These are phyloP conservation scores for Pelobates cultripes DNA, from an alignment of 2,797 vertebrate genomes.

Conservation along the genomic window DNA sequence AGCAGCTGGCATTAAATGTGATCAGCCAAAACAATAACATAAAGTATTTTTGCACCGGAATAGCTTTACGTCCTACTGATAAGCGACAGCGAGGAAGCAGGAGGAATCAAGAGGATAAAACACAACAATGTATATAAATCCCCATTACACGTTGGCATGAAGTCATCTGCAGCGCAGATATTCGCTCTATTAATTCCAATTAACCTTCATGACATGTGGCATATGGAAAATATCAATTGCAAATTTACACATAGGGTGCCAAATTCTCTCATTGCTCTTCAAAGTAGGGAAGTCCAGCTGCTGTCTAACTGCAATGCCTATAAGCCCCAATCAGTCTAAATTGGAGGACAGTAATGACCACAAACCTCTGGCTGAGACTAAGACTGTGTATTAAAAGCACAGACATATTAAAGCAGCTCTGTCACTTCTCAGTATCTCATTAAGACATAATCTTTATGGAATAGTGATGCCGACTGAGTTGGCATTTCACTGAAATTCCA, in stretches of 20 bases:
- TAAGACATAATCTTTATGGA: too few species aligned
- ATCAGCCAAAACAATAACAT: slow-evolving; percentile 2
- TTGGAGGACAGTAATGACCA: background rate
- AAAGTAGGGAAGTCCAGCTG: background rate
- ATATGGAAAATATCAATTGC: background rate
- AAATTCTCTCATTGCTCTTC: background rate
- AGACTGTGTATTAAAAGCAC: too few species aligned
- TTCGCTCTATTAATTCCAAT: background rate
- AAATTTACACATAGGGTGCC: background rate
- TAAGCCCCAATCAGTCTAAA: background rate
- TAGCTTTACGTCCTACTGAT: background rate
- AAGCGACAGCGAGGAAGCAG: background rate
- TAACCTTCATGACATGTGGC: background rate
- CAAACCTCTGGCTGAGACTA: too few species aligned
- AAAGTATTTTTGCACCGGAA: background rate
- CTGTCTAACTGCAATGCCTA: background rate
- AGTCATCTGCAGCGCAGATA: background rate
- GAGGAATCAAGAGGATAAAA: background rate
- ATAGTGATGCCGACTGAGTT: too few species aligned
- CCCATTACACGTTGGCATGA: background rate
- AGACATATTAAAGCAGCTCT: too few species aligned
- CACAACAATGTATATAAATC: background rate
- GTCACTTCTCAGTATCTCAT: too few species aligned
- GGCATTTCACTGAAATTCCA: too few species aligned
- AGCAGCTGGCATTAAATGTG: background rate